phyloP scores from a whole-genome alignment of 2,888 invertebrate genomes.

The Tubiluchus corallicola region DNA sequence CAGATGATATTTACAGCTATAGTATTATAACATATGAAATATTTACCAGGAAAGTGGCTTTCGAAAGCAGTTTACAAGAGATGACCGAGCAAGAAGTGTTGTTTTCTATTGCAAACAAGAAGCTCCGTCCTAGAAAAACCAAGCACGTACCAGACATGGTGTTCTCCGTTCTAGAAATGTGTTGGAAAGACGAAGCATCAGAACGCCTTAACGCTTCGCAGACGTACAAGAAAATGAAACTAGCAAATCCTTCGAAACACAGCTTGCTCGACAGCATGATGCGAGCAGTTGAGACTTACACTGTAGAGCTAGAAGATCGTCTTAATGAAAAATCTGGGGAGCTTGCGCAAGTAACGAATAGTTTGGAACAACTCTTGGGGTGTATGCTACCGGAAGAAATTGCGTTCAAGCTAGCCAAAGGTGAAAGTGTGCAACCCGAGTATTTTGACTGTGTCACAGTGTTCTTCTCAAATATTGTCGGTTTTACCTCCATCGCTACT shows the following conservation, averaged over 20 bases:
- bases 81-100: background rate
- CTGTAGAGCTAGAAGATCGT: constrained; percentile 19
- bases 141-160: background rate
- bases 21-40: background rate
- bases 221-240: constrained; percentile 17
- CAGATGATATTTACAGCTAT: constrained; percentile 1
- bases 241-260: constrained; percentile 17
- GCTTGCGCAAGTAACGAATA: constrained; percentile 15
- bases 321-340: constrained; percentile 18
- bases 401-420: constrained; percentile 14
- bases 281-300: constrained; percentile 22
- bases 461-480: constrained; percentile 12
- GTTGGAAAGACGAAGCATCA: constrained; percentile 10
- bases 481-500: constrained; percentile 8
- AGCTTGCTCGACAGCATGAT: constrained; percentile 25
- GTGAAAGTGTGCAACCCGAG: constrained; percentile 13
- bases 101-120: background rate
- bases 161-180: background rate
- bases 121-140: background rate
- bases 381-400: constrained; percentile 18
- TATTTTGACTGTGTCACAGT: constrained; percentile 14
- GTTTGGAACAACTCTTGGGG: constrained; percentile 17
- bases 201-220: constrained; percentile 18
- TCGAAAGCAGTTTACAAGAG: background rate
- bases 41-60: background rate